Evolutionary conservation across 2,113 vertebrate genomes (phyloP).

Genomic region (Passer montanus): DNA sequence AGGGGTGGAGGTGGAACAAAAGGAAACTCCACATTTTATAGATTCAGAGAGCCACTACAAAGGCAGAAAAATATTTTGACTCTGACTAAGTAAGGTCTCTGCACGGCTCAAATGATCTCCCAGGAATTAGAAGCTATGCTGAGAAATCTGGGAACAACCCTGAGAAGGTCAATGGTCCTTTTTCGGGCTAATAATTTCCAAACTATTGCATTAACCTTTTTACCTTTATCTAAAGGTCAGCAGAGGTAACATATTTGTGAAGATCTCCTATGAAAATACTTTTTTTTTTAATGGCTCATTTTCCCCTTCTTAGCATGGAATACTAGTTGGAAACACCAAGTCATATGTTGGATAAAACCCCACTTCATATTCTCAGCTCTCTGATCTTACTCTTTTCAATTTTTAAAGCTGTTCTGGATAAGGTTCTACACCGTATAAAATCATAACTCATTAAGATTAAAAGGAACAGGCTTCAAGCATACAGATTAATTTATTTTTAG

Average conservation of each 20-base stretch:
- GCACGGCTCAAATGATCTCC: constrained; percentile 17
- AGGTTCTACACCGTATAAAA: constrained; percentile 60
- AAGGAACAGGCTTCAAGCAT: constrained; percentile 53
- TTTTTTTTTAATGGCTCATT: constrained; percentile 26
- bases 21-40: constrained; percentile 54
- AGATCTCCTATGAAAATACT: constrained; percentile 56
- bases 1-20: constrained; percentile 47
- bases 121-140: constrained; percentile 22
- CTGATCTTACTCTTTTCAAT: constrained; percentile 58
- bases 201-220: constrained; percentile 54
- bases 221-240: constrained; percentile 57
- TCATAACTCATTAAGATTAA: constrained; percentile 62
- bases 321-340: constrained; percentile 68
- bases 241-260: constrained; percentile 49
- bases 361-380: constrained; percentile 47
- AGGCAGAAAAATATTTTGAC: constrained; percentile 60
- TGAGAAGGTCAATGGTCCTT: not conserved
- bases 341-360: constrained; percentile 56
- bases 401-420: constrained; percentile 63
- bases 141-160: constrained; percentile 28
- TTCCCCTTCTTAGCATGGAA: constrained; percentile 28
- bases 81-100: constrained; percentile 47
- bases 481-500: constrained; percentile 13
- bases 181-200: constrained; percentile 46
- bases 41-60: not conserved